Evolutionary conservation across 2,888 invertebrate species (phyloP).

Genomic region (Philereme transversata): DNA sequence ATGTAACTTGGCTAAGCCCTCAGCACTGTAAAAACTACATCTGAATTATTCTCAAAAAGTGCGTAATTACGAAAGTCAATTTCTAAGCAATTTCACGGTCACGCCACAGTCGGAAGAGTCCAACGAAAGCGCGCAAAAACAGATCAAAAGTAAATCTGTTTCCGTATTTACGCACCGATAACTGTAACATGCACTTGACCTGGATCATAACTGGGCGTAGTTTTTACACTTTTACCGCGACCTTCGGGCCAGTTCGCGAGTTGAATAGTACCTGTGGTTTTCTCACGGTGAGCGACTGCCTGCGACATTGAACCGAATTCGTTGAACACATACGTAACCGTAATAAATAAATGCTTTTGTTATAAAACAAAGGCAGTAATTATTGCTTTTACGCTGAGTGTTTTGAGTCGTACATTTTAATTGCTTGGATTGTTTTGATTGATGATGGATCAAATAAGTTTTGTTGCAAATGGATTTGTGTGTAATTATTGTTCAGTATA

Average conservation of each 20-base stretch:
- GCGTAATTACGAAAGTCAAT: constrained; percentile 22
- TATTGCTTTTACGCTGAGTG: constrained; percentile 17
- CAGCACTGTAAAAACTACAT: no score
- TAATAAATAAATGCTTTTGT: constrained; percentile 28
- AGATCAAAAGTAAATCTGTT: constrained; percentile 37
- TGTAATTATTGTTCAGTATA: not conserved
- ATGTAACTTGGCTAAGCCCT: no score
- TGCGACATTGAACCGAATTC: constrained; percentile 53
- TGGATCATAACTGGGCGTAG: constrained; percentile 46
- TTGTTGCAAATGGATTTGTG: constrained; percentile 6
- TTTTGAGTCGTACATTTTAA: constrained; percentile 8
- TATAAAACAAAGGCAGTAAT: constrained; percentile 26
- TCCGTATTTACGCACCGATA: constrained; percentile 40
- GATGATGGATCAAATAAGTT: constrained; percentile 15
- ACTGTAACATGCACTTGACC: constrained; percentile 54
- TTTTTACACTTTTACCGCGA: constrained; percentile 70
- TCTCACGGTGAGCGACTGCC: constrained; percentile 53
- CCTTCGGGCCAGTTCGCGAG: constrained; percentile 49
- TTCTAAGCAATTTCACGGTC: constrained; percentile 25
- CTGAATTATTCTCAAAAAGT: constrained; percentile 3
- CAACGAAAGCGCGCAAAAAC: constrained; percentile 35
- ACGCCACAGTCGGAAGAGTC: constrained; percentile 17
- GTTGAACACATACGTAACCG: constrained; percentile 33
- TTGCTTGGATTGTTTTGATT: constrained; percentile 22
- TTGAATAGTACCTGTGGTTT: constrained; percentile 41